Percentiles rank a stretch among this genome's conserved stretches.
Conservation (phyloP, 2,797 vertebrate genomes). For the Australoheros facetus region DNA sequence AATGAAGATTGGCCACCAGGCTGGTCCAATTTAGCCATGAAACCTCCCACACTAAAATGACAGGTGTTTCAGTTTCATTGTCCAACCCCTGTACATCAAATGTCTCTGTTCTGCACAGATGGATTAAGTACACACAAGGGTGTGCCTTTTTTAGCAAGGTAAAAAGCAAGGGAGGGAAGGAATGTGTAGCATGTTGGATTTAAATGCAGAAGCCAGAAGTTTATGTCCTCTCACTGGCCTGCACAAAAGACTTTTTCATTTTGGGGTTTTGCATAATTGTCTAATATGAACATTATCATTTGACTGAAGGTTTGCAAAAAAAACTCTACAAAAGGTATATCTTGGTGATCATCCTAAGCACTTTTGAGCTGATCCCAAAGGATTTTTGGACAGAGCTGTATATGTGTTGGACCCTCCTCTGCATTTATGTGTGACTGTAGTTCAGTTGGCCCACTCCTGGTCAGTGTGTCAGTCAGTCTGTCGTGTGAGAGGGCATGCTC, state of each 20-base stretch:
- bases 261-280: not conserved
- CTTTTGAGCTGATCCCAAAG: constrained; percentile 15
- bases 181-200: not conserved
- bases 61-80: too few species aligned
- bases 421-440: constrained; percentile 26
- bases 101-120: not conserved
- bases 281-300: not conserved
- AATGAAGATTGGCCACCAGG: too few species aligned
- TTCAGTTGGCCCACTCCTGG: constrained; percentile 46
- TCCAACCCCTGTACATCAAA: too few species aligned
- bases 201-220: not conserved
- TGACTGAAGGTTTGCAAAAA: too few species aligned
- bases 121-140: not conserved
- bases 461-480: constrained; percentile 64
- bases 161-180: not conserved
- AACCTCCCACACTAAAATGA: too few species aligned
- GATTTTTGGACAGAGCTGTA: constrained; percentile 6
- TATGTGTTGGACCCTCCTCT: not conserved
- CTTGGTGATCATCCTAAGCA: constrained; percentile 16
- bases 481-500: constrained; percentile 60
- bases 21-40: too few species aligned
- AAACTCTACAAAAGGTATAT: not conserved
- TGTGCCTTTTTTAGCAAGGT: not conserved
- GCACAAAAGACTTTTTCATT: not conserved
- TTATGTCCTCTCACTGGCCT: not conserved